Percentiles rank a stretch among this genome's conserved stretches.
These are phyloP conservation scores for Chaetorhynchus papuensis DNA, from an alignment of 2,113 vertebrate genomes.

Conservation along the genomic window DNA sequence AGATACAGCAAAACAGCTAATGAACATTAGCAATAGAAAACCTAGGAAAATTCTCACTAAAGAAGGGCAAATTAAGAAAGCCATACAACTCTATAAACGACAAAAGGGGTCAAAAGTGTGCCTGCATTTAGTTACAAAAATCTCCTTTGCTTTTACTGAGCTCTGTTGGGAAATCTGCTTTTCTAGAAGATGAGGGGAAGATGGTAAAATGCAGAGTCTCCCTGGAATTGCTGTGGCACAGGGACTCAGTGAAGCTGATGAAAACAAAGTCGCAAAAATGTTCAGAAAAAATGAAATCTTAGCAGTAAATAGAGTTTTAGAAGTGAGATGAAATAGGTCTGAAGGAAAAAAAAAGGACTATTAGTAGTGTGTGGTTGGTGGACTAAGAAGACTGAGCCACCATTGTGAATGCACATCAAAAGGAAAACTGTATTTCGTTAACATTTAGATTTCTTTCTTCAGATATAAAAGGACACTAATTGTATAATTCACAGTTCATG, in stretches of 20 bases:
- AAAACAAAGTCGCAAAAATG: background rate
- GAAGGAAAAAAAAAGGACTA: background rate
- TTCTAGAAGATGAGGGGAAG: background rate
- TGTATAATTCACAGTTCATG: slow-evolving; percentile 11
- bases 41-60: background rate
- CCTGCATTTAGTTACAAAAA: background rate
- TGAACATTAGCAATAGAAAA: background rate
- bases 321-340: background rate
- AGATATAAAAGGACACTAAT: slow-evolving; percentile 12
- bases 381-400: background rate
- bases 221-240: background rate
- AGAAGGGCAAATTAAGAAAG: background rate
- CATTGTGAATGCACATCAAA: background rate
- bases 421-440: background rate
- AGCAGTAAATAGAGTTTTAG: background rate
- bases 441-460: slow-evolving; percentile 21
- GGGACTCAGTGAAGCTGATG: background rate
- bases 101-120: background rate
- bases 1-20: background rate
- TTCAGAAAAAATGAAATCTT: background rate
- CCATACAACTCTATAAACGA: background rate
- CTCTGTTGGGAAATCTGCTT: background rate
- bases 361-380: background rate
- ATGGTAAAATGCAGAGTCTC: background rate
- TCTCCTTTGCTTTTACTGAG: background rate